These are phyloP conservation scores for Crotophaga sulcirostris DNA, from an alignment of 2,113 vertebrate species.

Conservation along the genomic window DNA sequence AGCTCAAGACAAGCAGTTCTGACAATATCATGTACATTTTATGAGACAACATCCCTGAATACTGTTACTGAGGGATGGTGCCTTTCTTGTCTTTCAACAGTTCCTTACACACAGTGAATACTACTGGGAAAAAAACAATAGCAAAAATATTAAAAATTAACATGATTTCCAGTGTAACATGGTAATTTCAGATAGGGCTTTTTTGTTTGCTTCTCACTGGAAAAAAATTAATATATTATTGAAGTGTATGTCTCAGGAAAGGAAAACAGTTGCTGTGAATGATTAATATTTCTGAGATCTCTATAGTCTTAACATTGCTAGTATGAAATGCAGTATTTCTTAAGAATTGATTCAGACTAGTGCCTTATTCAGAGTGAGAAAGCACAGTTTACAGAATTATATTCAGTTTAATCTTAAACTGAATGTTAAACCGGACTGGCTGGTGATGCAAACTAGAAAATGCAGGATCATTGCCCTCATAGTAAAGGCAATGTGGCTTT, in stretches of 20 bases:
- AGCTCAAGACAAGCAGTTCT: slow-evolving; percentile 66
- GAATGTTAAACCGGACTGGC: background rate
- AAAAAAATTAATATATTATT: background rate
- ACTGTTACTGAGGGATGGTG: background rate
- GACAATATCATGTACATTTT: background rate
- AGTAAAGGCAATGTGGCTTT: background rate
- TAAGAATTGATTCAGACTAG: background rate
- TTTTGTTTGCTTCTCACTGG: background rate
- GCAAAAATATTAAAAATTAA: background rate
- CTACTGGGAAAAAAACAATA: background rate
- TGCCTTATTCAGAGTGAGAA: background rate
- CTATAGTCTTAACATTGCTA: background rate
- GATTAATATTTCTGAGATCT: background rate
- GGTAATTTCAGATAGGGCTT: background rate
- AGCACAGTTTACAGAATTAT: background rate
- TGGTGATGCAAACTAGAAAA: background rate
- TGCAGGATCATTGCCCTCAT: background rate
- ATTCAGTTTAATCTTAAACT: background rate
- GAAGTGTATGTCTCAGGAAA: background rate
- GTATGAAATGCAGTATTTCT: background rate
- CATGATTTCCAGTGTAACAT: background rate
- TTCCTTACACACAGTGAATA: slow-evolving; percentile 19
- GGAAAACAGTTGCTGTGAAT: background rate
- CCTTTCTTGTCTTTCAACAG: slow-evolving; percentile 12
- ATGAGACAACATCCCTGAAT: slow-evolving; percentile 41